Evolutionary conservation across 2,113 vertebrate species (phyloP).

Genomic region (Chlorocebus sabaeus): DNA sequence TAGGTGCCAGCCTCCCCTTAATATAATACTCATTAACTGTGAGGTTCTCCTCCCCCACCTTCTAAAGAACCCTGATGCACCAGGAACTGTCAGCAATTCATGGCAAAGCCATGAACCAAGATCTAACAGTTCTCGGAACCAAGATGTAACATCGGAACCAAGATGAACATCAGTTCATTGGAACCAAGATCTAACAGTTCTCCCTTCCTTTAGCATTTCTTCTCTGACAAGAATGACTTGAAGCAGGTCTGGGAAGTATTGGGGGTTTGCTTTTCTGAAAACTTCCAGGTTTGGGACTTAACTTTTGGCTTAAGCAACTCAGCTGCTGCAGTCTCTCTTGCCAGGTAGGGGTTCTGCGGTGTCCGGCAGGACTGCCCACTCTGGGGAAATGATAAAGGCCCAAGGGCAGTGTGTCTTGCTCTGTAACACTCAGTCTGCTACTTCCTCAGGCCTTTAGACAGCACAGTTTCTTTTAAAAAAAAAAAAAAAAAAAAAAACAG

Average conservation of each 20-base stretch:
- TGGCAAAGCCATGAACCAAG: neutral
- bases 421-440: neutral
- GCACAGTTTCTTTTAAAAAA: neutral
- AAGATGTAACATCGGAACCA: neutral
- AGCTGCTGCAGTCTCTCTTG: neutral
- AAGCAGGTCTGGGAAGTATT: neutral
- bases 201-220: neutral
- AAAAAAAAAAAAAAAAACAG: neutral
- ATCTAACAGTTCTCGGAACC: neutral
- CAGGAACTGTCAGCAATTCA: neutral
- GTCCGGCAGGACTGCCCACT: neutral
- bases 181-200: neutral
- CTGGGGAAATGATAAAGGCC: fast-evolving
- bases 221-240: neutral
- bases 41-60: neutral
- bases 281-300: neutral
- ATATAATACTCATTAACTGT: neutral
- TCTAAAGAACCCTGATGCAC: fast-evolving
- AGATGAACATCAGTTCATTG: no score
- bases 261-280: neutral
- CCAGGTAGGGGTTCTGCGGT: fast-evolving
- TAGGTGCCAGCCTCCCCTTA: neutral
- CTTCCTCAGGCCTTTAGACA: neutral
- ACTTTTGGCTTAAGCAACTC: neutral
- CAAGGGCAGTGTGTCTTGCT: fast-evolving